These are phyloP conservation scores for Elgonia sp. DNA, from an alignment of 2,888 invertebrate genomes.

Conservation along the genomic window DNA sequence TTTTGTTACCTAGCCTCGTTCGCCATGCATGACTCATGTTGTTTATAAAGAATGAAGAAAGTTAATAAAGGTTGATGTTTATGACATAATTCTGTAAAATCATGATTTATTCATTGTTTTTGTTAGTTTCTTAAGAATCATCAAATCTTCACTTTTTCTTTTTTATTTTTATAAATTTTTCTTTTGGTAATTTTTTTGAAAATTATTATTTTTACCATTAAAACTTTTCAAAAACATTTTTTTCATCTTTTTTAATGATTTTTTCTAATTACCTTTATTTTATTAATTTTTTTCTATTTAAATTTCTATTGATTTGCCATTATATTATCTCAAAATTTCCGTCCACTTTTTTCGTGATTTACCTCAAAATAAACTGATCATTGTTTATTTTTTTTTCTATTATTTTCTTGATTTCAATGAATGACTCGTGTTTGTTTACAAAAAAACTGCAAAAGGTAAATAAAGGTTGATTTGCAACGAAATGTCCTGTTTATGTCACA, in stretches of 20 bases:
- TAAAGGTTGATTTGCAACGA: neutral
- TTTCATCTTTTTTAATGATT: too few relatives aligned
- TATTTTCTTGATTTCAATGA: neutral
- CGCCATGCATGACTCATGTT: conserved; percentile 34
- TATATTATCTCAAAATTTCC: too few relatives aligned
- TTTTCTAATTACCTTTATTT: too few relatives aligned
- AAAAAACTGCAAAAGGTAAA: neutral
- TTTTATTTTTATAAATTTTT: too few relatives aligned
- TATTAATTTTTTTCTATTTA: too few relatives aligned
- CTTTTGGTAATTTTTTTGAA: too few relatives aligned
- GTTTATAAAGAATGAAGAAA: neutral
- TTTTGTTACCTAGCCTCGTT: conserved; percentile 19
- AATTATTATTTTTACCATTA: neutral
- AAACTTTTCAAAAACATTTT: too few relatives aligned
- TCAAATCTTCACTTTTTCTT: too few relatives aligned
- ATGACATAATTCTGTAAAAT: neutral
- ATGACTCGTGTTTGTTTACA: neutral
- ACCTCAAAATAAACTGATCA: too few relatives aligned
- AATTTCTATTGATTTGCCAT: too few relatives aligned
- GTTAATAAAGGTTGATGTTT: conserved; percentile 22
- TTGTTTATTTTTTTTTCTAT: neutral
- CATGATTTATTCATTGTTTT: neutral
- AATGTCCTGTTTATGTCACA: neutral
- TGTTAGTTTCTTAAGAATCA: neutral
- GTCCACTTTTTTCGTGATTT: neutral